Conservation (phyloP, 2,113 vertebrate species). For the Casuarius casuarius region DNA sequence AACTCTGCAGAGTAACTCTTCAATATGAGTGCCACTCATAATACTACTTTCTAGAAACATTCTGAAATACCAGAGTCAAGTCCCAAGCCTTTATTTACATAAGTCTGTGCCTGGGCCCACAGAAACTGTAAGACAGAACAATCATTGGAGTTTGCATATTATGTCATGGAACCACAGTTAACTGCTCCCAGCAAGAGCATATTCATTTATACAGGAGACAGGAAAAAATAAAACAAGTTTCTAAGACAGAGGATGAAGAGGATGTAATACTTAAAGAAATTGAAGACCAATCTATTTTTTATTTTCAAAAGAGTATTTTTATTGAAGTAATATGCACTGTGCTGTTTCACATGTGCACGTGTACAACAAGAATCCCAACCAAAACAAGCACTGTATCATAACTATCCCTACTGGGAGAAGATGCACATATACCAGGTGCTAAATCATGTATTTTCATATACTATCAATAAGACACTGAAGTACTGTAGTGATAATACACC, state of each 20-base stretch:
- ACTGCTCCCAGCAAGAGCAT: not conserved
- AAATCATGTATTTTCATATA: not conserved
- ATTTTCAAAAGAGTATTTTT: not conserved
- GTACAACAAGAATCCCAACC: not conserved
- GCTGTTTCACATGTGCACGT: not conserved
- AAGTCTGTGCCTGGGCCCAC: not conserved
- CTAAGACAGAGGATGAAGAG: not conserved
- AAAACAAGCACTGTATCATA: not conserved
- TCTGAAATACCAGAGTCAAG: not conserved
- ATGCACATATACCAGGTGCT: not conserved
- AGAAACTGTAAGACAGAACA: not conserved
- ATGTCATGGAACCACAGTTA: not conserved
- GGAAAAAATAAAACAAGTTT: not conserved
- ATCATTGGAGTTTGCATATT: not conserved
- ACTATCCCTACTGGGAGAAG: fast-evolving
- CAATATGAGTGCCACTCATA: not conserved
- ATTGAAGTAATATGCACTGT: not conserved
- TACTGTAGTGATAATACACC: not conserved
- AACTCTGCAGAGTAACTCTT: not conserved
- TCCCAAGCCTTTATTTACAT: not conserved
- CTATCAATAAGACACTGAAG: not conserved
- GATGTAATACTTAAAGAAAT: not conserved
- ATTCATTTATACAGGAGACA: not conserved
- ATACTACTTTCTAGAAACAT: not conserved
- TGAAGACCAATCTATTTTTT: not conserved